Evolutionary conservation across 2,888 invertebrate species (phyloP), one percentile per base, ranked within the genome.

Genomic region (Azorinus chamasolen): DNA sequence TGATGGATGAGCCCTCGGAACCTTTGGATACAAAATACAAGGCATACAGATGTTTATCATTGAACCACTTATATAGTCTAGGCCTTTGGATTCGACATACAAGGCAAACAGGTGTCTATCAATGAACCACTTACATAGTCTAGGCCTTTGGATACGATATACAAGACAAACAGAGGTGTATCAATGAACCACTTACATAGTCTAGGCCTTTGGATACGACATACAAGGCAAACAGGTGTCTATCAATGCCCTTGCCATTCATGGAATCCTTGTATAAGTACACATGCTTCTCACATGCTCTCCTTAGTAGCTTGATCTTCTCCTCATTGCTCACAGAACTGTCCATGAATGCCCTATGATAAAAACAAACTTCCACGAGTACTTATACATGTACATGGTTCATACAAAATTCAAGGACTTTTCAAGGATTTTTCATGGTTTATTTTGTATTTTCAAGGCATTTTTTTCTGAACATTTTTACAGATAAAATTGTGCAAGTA

Each of bases 201-300:
- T 93, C 94, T 18, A 94, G 84, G 14, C 94, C 94, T 75, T 93
- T 93, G 75, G 93, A 93, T 51, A 91, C 92, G 8, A 94, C 93
- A 83, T 93, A 94, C 8, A 94, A 90, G 18, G 93, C 93, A 90
- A 94, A 94, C 41, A 94, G 87, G 86, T 94, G 94, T 14, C 94
- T 87, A 83, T 94, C 94, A 64, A 94, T 91, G 20, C 93, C 94
- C 59, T 89, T 90, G 0, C 94, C 94, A 81, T 92, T 93, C 94
- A 94, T 94, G 16, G 93, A 93, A 82, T 94, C 93, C 62, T 93
- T 88, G 76, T 94, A 94, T 59, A 93, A 81, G 18, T 84, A 85
- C 68, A 93, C 93, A 79, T 94, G 94, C 14, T 85, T 83, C 16
- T 90, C 88, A 68, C 93, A 93, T 1, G 94, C 93, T 53, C 78